A percentile compares a stretch with the other conserved stretches of the same genome.
phyloP scores from a whole-genome alignment of 2,888 invertebrate species.

The Folsomia manolachei region DNA sequence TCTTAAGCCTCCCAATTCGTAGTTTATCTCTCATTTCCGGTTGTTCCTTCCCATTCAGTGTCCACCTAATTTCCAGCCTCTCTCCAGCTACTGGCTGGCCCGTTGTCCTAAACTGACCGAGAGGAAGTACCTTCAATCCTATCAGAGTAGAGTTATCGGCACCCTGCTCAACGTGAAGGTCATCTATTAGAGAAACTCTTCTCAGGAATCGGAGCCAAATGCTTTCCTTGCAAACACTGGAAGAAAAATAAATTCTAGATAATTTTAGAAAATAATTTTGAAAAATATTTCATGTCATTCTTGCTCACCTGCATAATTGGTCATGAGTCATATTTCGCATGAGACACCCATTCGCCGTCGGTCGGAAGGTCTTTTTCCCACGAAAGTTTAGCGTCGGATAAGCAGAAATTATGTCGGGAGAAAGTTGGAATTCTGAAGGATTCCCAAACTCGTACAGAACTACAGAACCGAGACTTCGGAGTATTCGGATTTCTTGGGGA shows the following conservation, averaged over 20 bases:
- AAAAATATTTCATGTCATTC: neutral
- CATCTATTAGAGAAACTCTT: conserved; percentile 26
- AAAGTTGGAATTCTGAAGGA: conserved; percentile 26
- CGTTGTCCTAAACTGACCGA: conserved; percentile 25
- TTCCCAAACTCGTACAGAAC: conserved; percentile 35
- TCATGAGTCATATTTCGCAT: conserved; percentile 32
- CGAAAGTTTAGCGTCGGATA: conserved; percentile 32
- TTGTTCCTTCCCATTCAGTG: conserved; percentile 7
- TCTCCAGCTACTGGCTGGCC: conserved; percentile 23
- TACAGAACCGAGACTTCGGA: conserved; percentile 31
- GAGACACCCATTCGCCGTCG: conserved; percentile 32
- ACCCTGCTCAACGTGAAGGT: neutral
- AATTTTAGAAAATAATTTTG: too few relatives aligned
- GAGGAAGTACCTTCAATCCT: conserved; percentile 16
- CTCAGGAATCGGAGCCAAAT: conserved; percentile 32
- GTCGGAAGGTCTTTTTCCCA: conserved; percentile 26
- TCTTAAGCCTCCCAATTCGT: neutral
- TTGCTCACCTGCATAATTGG: conserved; percentile 15
- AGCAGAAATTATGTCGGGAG: conserved; percentile 28
- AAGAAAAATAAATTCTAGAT: neutral
- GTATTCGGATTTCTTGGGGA: conserved; percentile 9
- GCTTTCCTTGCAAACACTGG: conserved; percentile 26
- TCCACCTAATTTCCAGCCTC: conserved; percentile 28
- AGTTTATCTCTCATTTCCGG: conserved; percentile 6
- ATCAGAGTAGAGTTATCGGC: neutral